phyloP scores from a whole-genome alignment of 2,888 invertebrate species.

The Sminthurinus aureus region DNA sequence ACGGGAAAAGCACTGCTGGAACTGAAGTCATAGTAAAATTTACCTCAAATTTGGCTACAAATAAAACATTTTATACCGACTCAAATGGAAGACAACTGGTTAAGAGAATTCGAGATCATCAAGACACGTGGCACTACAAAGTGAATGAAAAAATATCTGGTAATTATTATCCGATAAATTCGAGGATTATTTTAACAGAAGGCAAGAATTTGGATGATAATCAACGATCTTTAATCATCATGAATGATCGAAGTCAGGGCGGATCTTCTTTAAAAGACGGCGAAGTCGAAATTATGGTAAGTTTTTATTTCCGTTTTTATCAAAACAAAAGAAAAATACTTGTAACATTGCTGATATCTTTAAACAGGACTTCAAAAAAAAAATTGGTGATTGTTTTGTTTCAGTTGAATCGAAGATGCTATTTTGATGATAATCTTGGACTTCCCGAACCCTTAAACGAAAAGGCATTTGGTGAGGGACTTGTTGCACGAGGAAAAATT shows the following conservation, averaged over 20 bases:
- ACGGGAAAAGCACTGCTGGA: constrained; percentile 65
- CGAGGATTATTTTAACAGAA: constrained; percentile 69
- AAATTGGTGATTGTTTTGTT: background rate
- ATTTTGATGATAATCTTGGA: constrained; percentile 91
- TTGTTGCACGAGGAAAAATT: constrained; percentile 49
- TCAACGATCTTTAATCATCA: constrained; percentile 65
- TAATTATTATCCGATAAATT: constrained; percentile 94
- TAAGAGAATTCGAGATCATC: constrained; percentile 71
- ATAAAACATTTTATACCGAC: constrained; percentile 85
- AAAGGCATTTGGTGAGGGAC: constrained; percentile 66
- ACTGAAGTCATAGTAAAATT: constrained; percentile 85
- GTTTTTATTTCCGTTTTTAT: background rate
- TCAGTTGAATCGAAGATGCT: constrained; percentile 77
- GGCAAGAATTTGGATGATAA: constrained; percentile 38
- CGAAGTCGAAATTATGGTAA: constrained; percentile 77
- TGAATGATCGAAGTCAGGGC: constrained; percentile 83
- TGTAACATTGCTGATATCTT: background rate
- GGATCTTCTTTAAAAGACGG: constrained; percentile 80
- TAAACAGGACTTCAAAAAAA: background rate
- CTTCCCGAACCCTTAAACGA: constrained; percentile 92
- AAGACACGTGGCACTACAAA: constrained; percentile 75
- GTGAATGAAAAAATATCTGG: constrained; percentile 75
- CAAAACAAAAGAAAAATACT: too few relatives aligned
- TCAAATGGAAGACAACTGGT: constrained; percentile 90
- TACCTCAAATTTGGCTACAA: constrained; percentile 70